Evolutionary conservation across 2,113 vertebrate genomes (phyloP).

Genomic region (Microtus pennsylvanicus): DNA sequence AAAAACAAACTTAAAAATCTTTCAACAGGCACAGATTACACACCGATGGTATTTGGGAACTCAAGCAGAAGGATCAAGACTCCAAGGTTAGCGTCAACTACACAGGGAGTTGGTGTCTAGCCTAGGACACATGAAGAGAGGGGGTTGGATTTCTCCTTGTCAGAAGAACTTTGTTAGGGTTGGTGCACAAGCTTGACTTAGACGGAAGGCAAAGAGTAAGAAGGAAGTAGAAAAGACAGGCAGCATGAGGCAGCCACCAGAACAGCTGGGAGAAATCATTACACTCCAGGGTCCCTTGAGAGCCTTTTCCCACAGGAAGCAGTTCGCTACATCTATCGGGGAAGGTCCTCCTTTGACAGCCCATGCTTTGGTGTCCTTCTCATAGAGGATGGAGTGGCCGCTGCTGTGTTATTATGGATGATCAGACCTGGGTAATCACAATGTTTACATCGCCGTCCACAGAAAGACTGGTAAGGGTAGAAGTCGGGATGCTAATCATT

Average conservation of each 20-base stretch:
- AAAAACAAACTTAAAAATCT: not conserved
- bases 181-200: not conserved
- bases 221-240: not conserved
- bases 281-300: not conserved
- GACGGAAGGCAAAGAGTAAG: not conserved
- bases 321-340: not conserved
- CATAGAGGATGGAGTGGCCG: not conserved
- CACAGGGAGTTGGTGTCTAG: not conserved
- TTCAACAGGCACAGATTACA: not conserved
- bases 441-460: not conserved
- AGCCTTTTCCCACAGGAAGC: not conserved
- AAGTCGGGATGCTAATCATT: not conserved
- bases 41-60: not conserved
- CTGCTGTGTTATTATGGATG: not conserved
- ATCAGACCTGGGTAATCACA: not conserved
- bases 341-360: not conserved
- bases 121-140: not conserved
- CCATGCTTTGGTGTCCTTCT: not conserved
- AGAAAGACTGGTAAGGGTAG: not conserved
- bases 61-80: not conserved
- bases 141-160: not conserved
- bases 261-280: not conserved
- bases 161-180: not conserved
- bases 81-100: not conserved
- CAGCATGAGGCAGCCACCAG: not conserved